Evolutionary conservation across 2,888 invertebrate species (phyloP), one percentile per base, ranked within the genome.

Genomic region (Hirtodrosophila histrioides): DNA sequence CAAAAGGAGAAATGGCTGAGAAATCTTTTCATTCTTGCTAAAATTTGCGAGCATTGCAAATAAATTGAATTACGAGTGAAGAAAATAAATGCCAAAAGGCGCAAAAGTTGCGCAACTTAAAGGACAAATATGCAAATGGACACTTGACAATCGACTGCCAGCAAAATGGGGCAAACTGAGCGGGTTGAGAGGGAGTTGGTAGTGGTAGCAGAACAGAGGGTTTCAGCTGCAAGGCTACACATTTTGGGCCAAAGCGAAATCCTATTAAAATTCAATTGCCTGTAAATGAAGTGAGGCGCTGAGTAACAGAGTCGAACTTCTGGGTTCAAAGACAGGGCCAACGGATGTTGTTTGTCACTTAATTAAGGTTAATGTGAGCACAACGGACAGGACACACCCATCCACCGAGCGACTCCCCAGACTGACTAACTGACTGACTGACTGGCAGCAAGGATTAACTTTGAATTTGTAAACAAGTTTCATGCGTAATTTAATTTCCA

Each of bases 241-340:
- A 50, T 45, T 78, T 58, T 31, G 64, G 57, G 43, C 58, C 48
- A 58, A 81, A 58, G 61, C 60, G 46, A 70, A 86, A 77, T 73
- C 70, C 88, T 69, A 84, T 88, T 84, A 86, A 88, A 84, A 84
- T 84, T 87, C 84, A 84, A 84, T 84, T 88, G 88, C 67, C 86
- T 77, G 86, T 83, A 82, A 84, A 87, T 75, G 72, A 86, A 80
- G 72, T 70, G 74, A 69, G 65, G 17, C 17, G 17, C 17, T 17
- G 17, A 17, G 17, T 17, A 17, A 17, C 17, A 17, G 57, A 78
- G 63, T 58, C 56, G 53, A 67, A 58, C 65, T 65, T 36, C 54
- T 31, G 48, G 57, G 37, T 23, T 31, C n/a, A 44, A 50, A 55
- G 44, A 6, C 37, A 33, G 35, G 44, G 8, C 49, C 63, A 62